Evolutionary conservation across 2,113 vertebrate genomes (phyloP).

Genomic region (Aythya baeri): DNA sequence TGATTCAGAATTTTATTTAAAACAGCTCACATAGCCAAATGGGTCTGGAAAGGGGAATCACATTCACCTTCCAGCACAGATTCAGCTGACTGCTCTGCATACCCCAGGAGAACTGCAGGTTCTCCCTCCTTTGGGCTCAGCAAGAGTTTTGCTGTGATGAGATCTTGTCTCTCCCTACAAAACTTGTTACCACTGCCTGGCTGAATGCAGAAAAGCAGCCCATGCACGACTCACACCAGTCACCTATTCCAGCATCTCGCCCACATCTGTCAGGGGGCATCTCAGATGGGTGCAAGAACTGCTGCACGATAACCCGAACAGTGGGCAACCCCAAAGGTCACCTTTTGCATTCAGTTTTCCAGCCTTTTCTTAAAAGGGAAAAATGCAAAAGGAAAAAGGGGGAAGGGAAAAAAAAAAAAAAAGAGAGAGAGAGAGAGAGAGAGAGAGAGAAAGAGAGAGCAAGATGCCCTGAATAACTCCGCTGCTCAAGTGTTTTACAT

Average conservation of each 20-base stretch:
- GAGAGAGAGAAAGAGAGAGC: rapidly evolving
- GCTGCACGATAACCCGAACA: rapidly evolving
- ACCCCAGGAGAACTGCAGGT: not conserved
- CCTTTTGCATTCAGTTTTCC: not conserved
- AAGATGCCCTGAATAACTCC: not conserved
- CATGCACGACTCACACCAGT: rapidly evolving
- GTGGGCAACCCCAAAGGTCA: rapidly evolving
- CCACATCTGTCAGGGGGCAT: not conserved
- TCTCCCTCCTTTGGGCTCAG: not conserved
- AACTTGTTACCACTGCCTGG: not conserved
- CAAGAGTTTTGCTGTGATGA: not conserved
- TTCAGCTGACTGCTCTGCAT: not conserved
- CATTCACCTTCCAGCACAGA: not conserved
- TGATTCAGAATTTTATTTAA: not conserved
- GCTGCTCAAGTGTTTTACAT: not conserved
- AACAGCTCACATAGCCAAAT: rapidly evolving
- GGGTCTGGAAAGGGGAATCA: not conserved
- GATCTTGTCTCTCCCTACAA: not conserved
- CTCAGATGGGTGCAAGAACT: not conserved
- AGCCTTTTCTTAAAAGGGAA: not conserved
- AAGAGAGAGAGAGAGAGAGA: too few species aligned
- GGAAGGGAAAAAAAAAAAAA: too few species aligned
- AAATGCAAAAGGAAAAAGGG: not conserved
- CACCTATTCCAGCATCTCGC: not conserved
- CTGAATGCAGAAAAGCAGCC: not conserved